These are phyloP conservation scores for Umimayanthus chanpuru DNA, from an alignment of 92 coral and sea anemone species.

Conservation along the genomic window DNA sequence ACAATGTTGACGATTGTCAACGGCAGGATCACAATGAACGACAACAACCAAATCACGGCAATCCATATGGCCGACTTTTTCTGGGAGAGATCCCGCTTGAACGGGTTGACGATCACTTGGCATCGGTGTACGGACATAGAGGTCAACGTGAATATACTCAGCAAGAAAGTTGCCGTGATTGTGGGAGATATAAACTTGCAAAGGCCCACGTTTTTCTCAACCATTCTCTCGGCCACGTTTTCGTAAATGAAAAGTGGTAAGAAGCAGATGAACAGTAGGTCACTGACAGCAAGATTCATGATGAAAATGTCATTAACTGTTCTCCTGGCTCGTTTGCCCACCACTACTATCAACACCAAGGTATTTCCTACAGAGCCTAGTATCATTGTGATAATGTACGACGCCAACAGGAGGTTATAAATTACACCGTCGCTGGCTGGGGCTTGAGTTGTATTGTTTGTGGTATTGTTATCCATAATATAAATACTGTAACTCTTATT, in stretches of 20 bases:
- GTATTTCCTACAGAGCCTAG: slow-evolving; percentile 72
- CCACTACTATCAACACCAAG: slow-evolving; percentile 66
- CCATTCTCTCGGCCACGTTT: slow-evolving; percentile 23
- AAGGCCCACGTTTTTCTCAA: slow-evolving; percentile 43
- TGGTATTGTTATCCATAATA: slow-evolving; percentile 18
- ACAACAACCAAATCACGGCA: slow-evolving; percentile 63
- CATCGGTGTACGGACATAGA: slow-evolving; percentile 80
- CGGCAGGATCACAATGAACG: slow-evolving; percentile 58
- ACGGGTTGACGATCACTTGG: slow-evolving; percentile 76
- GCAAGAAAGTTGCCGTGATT: slow-evolving; percentile 61
- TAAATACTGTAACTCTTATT: not conserved
- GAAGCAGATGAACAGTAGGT: slow-evolving; percentile 67
- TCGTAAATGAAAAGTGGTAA: slow-evolving; percentile 66
- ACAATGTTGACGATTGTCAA: slow-evolving; percentile 53
- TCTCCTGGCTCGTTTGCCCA: slow-evolving; percentile 65
- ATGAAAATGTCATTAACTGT: slow-evolving; percentile 74
- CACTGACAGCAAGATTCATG: slow-evolving; percentile 78
- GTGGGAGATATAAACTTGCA: slow-evolving; percentile 71
- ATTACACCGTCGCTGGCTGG: not conserved
- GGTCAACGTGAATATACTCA: slow-evolving; percentile 72
- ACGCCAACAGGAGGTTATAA: slow-evolving; percentile 32
- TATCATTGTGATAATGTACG: slow-evolving; percentile 63
- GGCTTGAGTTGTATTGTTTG: not conserved
- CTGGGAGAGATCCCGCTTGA: slow-evolving; percentile 64
- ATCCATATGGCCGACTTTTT: slow-evolving; percentile 57